phyloP scores from a whole-genome alignment of 2,113 vertebrate species.

The Paedocypris sp. region DNA sequence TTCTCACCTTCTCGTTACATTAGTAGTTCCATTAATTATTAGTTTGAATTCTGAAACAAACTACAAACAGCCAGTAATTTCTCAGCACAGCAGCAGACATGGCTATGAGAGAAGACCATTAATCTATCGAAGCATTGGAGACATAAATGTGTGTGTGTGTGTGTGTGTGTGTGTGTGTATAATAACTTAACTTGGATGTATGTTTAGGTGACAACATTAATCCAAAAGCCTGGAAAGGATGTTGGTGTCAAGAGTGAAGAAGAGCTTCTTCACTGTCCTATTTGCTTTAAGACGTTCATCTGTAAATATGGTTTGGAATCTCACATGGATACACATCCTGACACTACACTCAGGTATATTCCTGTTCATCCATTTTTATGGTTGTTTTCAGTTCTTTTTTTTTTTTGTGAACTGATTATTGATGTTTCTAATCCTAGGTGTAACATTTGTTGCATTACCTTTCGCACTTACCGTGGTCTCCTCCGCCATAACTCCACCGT shows the following conservation, averaged over 20 bases:
- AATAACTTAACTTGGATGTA: too few relatives aligned
- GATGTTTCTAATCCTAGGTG: conserved; percentile 61
- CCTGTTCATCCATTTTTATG: not conserved
- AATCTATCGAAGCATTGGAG: too few relatives aligned
- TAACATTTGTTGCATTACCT: conserved; percentile 85
- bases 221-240: conserved; percentile 51
- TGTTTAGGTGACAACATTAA: conserved; percentile 58
- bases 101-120: too few relatives aligned
- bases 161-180: too few relatives aligned
- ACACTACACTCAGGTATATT: conserved; percentile 73
- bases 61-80: too few relatives aligned
- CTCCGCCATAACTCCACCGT: conserved; percentile 84
- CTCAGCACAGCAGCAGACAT: too few relatives aligned
- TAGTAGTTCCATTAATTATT: too few relatives aligned
- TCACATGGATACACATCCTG: conserved; percentile 91
- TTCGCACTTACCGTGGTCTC: conserved; percentile 84
- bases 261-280: conserved; percentile 77
- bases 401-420: not conserved
- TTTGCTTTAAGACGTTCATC: conserved; percentile 87
- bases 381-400: not conserved
- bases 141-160: too few relatives aligned
- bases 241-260: conserved; percentile 52
- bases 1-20: too few relatives aligned
- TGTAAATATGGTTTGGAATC: conserved; percentile 86
- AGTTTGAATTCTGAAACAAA: too few relatives aligned